Base-by-base conservation (phyloP, 2,888 invertebrate species). In the Acanthopleura granulata region DNA sequence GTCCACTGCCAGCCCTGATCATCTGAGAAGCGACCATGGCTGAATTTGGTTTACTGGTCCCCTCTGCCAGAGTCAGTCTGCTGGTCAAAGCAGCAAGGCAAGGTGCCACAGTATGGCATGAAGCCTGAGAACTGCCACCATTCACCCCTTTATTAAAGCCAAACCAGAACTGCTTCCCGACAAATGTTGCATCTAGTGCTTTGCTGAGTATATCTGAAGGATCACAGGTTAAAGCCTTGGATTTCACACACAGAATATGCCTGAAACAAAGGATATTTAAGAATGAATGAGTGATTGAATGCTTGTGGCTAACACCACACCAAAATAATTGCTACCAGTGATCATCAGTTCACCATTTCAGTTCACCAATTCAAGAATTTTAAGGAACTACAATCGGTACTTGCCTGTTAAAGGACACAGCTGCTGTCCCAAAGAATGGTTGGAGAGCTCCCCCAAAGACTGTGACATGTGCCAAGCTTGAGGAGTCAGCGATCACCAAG, bases 371-470 rank as follows among this genome's bases (percentile, higher is more conserved):
- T n/a, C n/a, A n/a, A 40, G 3, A 40, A 40, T 40, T 40, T 40
- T 40, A 40, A 40, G 40, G 40, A 40, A 40, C 40, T 40, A 40
- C 40, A 6, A 40, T 9, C 40, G 9, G 40, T 40, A 22, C 57
- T 57, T 74, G 80, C 81, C 78, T 79, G 57, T 75, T 77, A 62
- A 81, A 80, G 30, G 78, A 79, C 70, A 79, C 75, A 15, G 80
- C 81, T 22, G 78, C 73, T 73, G 77, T 80, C 25, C 81, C 81
- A 78, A 81, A 81, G 75, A 78, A 78, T 16, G 74, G 66, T 71
- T 81, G 77, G 22, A 81, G 72, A 22, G 78, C 79, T 73, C 73
- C 76, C 15, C 81, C 81, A 76, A 81, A 81, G n/a, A 79, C 73
- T 1, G 80, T 78, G 22, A 81, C 73, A 27, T 72, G 76, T 51